A percentile compares a stretch with the other conserved stretches of the same genome.
phyloP scores from a whole-genome alignment of 2,113 vertebrate species.

The Chaetodon trifascialis region DNA sequence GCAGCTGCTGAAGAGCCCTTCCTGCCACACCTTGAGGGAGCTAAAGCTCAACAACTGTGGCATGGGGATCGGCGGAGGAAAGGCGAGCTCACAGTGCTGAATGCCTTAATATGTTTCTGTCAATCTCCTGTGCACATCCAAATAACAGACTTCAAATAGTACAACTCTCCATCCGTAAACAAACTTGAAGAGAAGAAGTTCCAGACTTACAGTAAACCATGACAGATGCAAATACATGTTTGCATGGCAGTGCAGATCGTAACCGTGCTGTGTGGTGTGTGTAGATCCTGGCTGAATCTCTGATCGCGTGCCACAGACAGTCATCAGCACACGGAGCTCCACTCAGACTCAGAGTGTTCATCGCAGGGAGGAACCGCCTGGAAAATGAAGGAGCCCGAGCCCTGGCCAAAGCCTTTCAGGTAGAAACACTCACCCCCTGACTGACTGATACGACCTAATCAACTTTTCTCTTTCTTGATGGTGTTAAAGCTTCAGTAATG shows the following conservation, averaged over 20 bases:
- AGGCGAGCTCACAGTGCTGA: conserved; percentile 81
- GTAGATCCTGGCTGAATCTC: conserved; percentile 93
- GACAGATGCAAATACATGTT: background rate
- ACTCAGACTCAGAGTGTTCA: conserved; percentile 90
- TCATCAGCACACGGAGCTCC: conserved; percentile 88
- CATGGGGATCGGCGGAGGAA: conserved; percentile 96
- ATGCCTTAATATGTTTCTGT: background rate
- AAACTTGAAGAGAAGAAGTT: background rate
- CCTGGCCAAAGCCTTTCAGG: conserved; percentile 94
- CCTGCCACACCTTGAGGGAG: conserved; percentile 91
- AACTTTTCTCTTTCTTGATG: background rate
- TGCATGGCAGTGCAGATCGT: background rate
- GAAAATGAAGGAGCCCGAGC: conserved; percentile 96
- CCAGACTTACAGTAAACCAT: background rate
- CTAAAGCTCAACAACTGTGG: conserved; percentile 98
- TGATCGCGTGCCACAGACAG: conserved; percentile 90
- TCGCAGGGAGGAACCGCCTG: conserved; percentile 96
- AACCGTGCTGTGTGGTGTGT: background rate
- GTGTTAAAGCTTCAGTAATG: background rate
- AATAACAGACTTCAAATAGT: background rate
- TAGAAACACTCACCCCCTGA: conserved; percentile 53
- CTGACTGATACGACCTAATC: background rate
- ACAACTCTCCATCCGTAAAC: background rate
- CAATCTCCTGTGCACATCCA: background rate
- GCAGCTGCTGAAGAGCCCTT: conserved; percentile 89